A percentile compares a stretch with the other conserved stretches of the same genome.
These are phyloP conservation scores for Tenthredo distinguenda DNA, from an alignment of 2,888 invertebrate species.

Conservation along the genomic window DNA sequence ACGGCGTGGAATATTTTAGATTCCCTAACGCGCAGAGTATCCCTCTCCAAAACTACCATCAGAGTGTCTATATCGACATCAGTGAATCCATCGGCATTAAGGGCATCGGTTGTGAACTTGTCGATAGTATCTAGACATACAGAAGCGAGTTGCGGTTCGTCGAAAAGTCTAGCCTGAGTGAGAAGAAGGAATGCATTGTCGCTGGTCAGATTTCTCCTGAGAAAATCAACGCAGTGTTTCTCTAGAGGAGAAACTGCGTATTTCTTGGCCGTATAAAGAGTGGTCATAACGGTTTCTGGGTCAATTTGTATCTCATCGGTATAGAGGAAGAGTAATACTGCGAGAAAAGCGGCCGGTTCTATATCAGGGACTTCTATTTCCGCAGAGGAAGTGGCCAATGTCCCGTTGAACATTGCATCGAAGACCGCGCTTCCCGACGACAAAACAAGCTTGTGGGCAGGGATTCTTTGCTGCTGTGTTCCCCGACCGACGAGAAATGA, in stretches of 20 bases:
- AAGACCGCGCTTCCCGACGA: conserved; percentile 92
- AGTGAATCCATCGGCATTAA: conserved; percentile 89
- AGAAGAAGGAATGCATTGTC: conserved; percentile 92
- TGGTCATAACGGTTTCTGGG: conserved; percentile 93
- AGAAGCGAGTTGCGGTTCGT: conserved; percentile 90
- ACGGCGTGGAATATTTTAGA: conserved; percentile 89
- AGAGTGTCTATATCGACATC: conserved; percentile 91
- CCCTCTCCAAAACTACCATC: conserved; percentile 87
- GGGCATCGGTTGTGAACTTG: conserved; percentile 89
- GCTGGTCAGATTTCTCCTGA: conserved; percentile 86
- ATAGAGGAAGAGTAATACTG: conserved; percentile 87
- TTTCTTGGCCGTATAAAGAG: conserved; percentile 92
- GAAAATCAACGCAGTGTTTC: conserved; percentile 90
- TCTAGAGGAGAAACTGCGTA: conserved; percentile 92
- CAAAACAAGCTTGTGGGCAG: conserved; percentile 90
- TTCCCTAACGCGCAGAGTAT: conserved; percentile 89
- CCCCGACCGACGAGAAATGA: conserved; percentile 89
- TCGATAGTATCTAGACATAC: conserved; percentile 91
- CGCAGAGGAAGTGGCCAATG: conserved; percentile 84
- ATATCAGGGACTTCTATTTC: conserved; percentile 91
- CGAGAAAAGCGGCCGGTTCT: conserved; percentile 89
- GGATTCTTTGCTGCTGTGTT: conserved; percentile 84
- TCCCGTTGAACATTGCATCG: conserved; percentile 92
- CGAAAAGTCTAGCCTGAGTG: conserved; percentile 89
- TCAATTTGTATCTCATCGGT: conserved; percentile 92